Evolutionary conservation across 2,797 vertebrate species (phyloP).

Genomic region (Enteromius mattozi): DNA sequence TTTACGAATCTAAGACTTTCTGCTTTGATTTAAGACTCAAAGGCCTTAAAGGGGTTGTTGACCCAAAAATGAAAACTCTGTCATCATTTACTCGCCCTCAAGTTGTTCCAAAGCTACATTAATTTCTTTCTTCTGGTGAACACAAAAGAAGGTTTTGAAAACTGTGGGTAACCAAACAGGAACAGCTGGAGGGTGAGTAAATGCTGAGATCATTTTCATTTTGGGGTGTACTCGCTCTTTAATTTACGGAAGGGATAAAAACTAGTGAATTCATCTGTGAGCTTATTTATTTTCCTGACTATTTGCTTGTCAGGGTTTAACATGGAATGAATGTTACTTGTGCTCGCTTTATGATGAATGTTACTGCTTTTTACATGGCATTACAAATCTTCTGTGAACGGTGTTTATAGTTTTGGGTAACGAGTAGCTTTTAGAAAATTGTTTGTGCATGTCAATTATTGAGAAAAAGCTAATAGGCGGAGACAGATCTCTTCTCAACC

Average conservation of each 20-base stretch:
- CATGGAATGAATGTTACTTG: not conserved
- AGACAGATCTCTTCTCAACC: not conserved
- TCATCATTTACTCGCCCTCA: not conserved
- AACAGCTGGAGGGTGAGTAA: not conserved
- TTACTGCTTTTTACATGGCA: too few species aligned
- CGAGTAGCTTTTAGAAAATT: not conserved
- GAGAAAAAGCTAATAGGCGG: not conserved
- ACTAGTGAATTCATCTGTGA: not conserved
- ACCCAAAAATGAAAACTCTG: not conserved
- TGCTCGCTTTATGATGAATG: too few species aligned
- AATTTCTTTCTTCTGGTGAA: not conserved
- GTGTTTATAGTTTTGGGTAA: not conserved
- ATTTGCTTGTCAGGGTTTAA: not conserved
- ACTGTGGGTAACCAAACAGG: not conserved
- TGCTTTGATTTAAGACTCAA: not conserved
- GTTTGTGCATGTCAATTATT: not conserved
- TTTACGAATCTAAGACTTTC: not conserved
- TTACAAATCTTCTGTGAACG: not conserved
- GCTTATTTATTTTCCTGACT: not conserved
- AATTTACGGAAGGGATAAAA: not conserved
- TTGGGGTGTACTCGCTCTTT: not conserved
- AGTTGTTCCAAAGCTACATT: not conserved
- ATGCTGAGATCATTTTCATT: not conserved
- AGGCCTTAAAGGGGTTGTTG: not conserved
- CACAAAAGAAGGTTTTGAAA: not conserved